A percentile compares a stretch with the other conserved stretches of the same genome.
Conservation (phyloP, 2,113 vertebrate genomes). For the Lasiurus borealis region DNA sequence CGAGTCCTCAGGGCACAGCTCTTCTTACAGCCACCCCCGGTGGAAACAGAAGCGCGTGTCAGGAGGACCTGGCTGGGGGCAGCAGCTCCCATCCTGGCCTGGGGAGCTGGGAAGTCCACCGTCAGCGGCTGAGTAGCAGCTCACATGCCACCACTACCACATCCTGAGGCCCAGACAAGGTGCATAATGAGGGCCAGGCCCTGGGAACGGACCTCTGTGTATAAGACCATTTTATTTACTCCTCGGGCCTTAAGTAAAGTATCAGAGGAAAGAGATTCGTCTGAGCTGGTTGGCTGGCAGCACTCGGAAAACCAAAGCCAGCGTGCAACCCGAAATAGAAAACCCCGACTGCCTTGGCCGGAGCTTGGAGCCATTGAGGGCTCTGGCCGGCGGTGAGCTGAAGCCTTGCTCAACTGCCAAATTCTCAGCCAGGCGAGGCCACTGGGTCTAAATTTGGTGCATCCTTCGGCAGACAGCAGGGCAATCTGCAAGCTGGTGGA, state of each 20-base stretch:
- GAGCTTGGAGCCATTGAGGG: background rate
- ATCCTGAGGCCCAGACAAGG: background rate
- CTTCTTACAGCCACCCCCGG: background rate
- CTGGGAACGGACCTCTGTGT: background rate
- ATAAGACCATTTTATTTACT: background rate
- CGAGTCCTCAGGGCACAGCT: background rate
- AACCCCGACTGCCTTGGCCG: background rate
- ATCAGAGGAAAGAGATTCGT: background rate
- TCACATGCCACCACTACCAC: background rate
- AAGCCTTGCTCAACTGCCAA: background rate
- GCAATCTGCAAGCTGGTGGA: background rate
- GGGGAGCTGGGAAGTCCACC: background rate
- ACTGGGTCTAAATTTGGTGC: constrained; percentile 28
- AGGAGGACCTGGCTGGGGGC: background rate
- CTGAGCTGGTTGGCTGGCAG: background rate
- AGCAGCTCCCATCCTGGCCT: background rate
- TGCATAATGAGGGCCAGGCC: background rate
- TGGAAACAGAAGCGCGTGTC: background rate
- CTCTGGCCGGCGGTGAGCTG: background rate
- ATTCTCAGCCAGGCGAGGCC: background rate
- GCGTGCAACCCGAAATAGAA: constrained; percentile 25
- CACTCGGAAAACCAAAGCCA: constrained; percentile 20
- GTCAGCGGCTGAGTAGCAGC: background rate
- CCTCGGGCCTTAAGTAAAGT: background rate
- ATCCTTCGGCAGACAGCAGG: background rate